Conservation (phyloP, 2,888 invertebrate genomes). For the Eubasilissa splendida region DNA sequence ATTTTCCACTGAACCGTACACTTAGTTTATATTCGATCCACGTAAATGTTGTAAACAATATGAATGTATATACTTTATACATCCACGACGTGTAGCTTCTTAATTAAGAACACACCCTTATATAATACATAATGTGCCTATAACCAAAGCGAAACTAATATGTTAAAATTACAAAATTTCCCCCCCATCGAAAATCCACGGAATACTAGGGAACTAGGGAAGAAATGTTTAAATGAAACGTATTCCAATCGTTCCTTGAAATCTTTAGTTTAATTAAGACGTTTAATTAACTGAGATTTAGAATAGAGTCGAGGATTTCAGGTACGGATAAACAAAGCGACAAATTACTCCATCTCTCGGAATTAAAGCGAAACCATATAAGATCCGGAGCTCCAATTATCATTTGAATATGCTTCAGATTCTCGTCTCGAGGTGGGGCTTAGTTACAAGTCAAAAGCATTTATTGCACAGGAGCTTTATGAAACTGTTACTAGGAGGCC, state of each 20-base stretch:
- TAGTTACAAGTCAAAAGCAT: constrained; percentile 53
- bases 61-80: too few species aligned
- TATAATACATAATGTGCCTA: too few species aligned
- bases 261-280: constrained; percentile 57
- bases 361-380: constrained; percentile 49
- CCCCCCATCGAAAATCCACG: background rate
- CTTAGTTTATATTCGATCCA: too few species aligned
- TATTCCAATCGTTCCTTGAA: constrained; percentile 48
- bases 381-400: constrained; percentile 51
- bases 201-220: background rate
- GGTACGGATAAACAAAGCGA: constrained; percentile 57
- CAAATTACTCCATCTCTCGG: constrained; percentile 50
- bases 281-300: constrained; percentile 58
- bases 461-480: constrained; percentile 51
- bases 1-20: too few species aligned
- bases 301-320: constrained; percentile 51
- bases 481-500: constrained; percentile 19
- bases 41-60: too few species aligned
- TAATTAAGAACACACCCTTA: too few species aligned
- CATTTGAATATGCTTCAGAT: constrained; percentile 50
- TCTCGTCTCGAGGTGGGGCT: constrained; percentile 35
- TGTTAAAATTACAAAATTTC: constrained; percentile 13
- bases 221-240: constrained; percentile 18
- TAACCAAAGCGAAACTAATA: background rate
- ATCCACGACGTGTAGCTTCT: too few species aligned